Conservation (phyloP, 2,113 vertebrate species). For the Dromas ardeola region DNA sequence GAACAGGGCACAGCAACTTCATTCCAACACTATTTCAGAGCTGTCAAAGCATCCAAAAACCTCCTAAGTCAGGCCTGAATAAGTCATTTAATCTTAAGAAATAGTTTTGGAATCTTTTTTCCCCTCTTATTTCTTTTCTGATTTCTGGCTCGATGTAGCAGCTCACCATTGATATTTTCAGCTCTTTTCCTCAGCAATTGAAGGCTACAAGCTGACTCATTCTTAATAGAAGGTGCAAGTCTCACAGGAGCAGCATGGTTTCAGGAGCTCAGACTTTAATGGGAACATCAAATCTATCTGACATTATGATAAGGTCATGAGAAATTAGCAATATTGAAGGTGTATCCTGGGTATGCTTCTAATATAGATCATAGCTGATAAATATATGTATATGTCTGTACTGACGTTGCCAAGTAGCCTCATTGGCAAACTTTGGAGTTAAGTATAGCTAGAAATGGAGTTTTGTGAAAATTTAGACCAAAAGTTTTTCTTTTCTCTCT, state of each 20-base stretch:
- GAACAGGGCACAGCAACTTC: not conserved
- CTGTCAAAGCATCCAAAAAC: not conserved
- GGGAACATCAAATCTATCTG: not conserved
- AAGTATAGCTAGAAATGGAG: not conserved
- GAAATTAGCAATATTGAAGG: not conserved
- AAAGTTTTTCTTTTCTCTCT: not conserved
- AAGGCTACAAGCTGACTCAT: not conserved
- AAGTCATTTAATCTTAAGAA: not conserved
- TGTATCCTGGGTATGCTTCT: not conserved
- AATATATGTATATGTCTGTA: rapidly evolving
- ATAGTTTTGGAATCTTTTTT: not conserved
- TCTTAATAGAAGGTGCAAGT: not conserved
- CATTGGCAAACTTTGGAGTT: not conserved
- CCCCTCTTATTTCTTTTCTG: not conserved
- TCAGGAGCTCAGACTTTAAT: not conserved
- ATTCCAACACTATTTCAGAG: not conserved
- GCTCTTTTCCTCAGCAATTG: not conserved
- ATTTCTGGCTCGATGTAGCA: not conserved
- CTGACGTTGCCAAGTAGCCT: not conserved
- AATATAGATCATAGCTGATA: not conserved
- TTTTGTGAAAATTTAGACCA: not conserved
- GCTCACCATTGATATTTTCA: not conserved
- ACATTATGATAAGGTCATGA: not conserved
- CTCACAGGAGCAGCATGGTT: not conserved
- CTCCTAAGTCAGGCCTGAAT: not conserved